Base-by-base conservation (phyloP, 2,797 vertebrate species). In the Manis pentadactyla region DNA sequence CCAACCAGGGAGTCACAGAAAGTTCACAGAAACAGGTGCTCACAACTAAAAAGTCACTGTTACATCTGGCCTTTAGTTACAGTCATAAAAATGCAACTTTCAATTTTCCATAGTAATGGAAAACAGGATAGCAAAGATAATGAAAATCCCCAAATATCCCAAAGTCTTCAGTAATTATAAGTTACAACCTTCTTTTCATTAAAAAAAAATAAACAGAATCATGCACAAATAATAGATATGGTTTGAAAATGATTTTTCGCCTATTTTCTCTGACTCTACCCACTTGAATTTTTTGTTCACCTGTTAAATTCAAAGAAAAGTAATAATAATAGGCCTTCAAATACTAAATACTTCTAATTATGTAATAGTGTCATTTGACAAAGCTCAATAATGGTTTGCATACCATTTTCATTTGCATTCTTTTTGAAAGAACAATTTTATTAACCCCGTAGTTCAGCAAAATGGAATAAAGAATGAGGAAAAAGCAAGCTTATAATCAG, bases 21-120 rank as follows among this genome's bases (percentile, higher is more conserved):
- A 96, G 94, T 95, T 97, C 97, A 97, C 18, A 51, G 73, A 86
- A 96, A 96, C 95, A 97, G 96, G 97, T 97, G 96, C 75, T 93
- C 93, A 84, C 69, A 77, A 77, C 93, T 87, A 89, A 93, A 94
- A 96, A 94, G 68, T 21, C 95, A 77, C 93, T 93, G 86, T 79
- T 93, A 95, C 81, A 88, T 59, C 53, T 18, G 92, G 93, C 75
- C 96, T 95, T 97, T 93, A 96, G 94, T 84, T 92, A 97, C 89
- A 93, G 89, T 86, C 66, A 96, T 95, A 94, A 97, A 97, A 93
- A 55, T 5, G 31, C 39, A 90, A 95, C 84, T 97, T 68, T 68
- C 29, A 49, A 6, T 90, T 93, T 92, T 96, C 95, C 92, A 27
- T 55, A 90, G 55, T 79, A 95, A 82, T 37, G 39, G 69, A 84